These are phyloP conservation scores for Andrena chrysosceles DNA, from an alignment of 2,888 invertebrate genomes.

Conservation along the genomic window DNA sequence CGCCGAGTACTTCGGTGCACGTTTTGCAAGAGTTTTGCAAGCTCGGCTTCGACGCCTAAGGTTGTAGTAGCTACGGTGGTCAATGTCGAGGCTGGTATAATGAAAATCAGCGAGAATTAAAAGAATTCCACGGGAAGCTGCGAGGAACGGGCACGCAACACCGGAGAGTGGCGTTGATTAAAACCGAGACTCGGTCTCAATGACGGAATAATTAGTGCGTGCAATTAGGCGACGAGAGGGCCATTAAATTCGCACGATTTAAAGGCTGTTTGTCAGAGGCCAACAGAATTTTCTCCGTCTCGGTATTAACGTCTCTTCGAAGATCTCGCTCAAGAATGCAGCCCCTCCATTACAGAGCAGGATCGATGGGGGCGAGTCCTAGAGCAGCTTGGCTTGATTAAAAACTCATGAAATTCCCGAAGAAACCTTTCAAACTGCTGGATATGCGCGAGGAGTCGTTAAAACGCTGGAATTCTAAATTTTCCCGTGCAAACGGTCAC, in stretches of 20 bases:
- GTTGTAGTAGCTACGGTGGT: neutral
- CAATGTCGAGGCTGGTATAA: conserved; percentile 4
- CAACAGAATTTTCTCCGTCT: conserved; percentile 38
- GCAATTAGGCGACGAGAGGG: conserved; percentile 29
- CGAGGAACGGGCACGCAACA: neutral
- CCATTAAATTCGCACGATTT: conserved; percentile 42
- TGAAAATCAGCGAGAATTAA: neutral
- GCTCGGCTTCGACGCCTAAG: neutral
- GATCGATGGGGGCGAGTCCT: conserved; percentile 43
- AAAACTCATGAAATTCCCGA: conserved; percentile 39
- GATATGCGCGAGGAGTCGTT: neutral
- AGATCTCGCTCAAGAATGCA: conserved; percentile 36
- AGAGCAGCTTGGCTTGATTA: conserved; percentile 40
- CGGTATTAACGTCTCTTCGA: conserved; percentile 40
- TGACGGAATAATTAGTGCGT: conserved; percentile 42
- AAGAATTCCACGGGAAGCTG: neutral
- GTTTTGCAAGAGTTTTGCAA: no score
- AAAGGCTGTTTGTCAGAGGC: conserved; percentile 42
- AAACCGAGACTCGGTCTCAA: neutral
- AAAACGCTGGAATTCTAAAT: neutral
- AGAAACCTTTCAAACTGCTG: conserved; percentile 1
- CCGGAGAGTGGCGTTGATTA: conserved; percentile 13
- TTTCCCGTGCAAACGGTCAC: no score
- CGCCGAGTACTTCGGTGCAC: neutral
- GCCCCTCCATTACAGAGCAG: conserved; percentile 20